Percentiles rank a stretch among this genome's conserved stretches.
These are phyloP conservation scores for Teleogryllus oceanicus DNA, from an alignment of 2,888 invertebrate species.

Conservation along the genomic window DNA sequence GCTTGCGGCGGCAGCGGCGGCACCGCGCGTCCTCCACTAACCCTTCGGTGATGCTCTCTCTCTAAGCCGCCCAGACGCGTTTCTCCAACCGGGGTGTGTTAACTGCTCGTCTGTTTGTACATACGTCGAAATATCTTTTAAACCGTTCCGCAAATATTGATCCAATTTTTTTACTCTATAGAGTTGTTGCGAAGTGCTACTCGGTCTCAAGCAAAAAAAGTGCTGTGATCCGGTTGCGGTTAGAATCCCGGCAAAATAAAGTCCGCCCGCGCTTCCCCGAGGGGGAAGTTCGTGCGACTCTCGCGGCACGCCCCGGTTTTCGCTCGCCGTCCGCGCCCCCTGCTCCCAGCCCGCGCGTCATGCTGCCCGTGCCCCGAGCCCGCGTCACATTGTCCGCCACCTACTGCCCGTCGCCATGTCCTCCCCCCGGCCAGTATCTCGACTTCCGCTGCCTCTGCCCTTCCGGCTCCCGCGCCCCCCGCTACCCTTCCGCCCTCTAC, in stretches of 20 bases:
- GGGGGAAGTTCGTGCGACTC: background rate
- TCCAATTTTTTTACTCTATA: background rate
- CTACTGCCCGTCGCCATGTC: too few species aligned
- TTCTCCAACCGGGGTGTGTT: background rate
- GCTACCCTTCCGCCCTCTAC: too few species aligned
- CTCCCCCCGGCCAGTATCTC: too few species aligned
- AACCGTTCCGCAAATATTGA: conserved; percentile 6
- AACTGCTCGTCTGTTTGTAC: background rate
- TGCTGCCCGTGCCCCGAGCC: too few species aligned
- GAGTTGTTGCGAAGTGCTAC: background rate
- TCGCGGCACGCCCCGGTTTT: too few species aligned
- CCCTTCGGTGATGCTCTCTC: background rate
- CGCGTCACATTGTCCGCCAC: too few species aligned
- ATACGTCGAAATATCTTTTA: conserved; percentile 6
- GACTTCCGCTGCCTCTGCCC: too few species aligned
- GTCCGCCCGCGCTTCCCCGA: background rate
- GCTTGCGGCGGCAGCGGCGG: background rate
- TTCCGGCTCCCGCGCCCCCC: too few species aligned
- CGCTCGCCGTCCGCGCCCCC: too few species aligned
- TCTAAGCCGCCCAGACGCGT: too few species aligned
- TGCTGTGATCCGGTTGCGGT: background rate
- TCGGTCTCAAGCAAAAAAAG: background rate
- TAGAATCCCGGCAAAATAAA: background rate
- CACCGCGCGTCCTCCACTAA: background rate
- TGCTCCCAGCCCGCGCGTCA: too few species aligned